Conservation (phyloP, 2,113 vertebrate genomes). For the Boulengeromyrus knoepffleri region DNA sequence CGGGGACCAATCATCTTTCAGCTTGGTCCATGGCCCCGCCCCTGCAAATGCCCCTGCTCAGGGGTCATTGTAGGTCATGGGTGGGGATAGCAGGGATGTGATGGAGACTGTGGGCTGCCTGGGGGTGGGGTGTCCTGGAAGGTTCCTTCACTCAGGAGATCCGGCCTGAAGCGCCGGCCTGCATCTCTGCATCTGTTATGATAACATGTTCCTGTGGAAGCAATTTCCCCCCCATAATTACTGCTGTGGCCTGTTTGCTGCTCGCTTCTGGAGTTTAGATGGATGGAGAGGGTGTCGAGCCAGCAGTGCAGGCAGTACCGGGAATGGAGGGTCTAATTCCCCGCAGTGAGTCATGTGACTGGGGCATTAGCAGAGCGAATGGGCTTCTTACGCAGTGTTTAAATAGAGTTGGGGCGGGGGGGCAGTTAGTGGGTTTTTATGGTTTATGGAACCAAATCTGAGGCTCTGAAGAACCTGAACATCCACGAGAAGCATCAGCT, state of each 20-base stretch:
- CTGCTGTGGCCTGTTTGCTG: slow-evolving; percentile 1
- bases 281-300: not conserved
- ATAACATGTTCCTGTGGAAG: not conserved
- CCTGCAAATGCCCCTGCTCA: not conserved
- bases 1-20: not conserved
- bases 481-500: not conserved
- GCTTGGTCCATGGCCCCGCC: not conserved
- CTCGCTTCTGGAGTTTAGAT: not conserved
- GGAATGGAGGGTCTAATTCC: slow-evolving; percentile 1
- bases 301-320: not conserved
- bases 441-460: not conserved
- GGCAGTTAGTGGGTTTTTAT: not conserved
- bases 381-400: not conserved
- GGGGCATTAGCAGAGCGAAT: not conserved
- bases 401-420: not conserved
- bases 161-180: not conserved
- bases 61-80: not conserved
- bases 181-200: not conserved
- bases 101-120: not conserved
- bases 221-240: not conserved
- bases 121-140: not conserved
- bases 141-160: not conserved
- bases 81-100: not conserved
- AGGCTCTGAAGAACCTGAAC: not conserved
- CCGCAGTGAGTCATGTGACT: not conserved